phyloP scores from a whole-genome alignment of 1,140 invertebrate genomes.

The Neoseiulus cucumeris region DNA sequence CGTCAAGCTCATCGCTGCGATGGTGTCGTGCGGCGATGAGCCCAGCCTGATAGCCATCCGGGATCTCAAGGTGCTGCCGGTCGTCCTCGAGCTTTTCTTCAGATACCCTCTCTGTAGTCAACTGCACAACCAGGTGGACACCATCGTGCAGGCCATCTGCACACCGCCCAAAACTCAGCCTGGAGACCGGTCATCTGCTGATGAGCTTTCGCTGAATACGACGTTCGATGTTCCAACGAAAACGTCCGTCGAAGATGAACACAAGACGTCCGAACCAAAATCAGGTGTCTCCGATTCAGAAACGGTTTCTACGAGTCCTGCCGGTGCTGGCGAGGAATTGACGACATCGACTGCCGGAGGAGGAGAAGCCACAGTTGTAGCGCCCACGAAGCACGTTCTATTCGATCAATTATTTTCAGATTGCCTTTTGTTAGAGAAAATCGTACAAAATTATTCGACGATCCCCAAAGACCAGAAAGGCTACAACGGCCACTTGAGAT shows the following conservation, averaged over 20 bases:
- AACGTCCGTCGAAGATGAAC: background rate
- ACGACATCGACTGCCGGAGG: background rate
- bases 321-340: background rate
- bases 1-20: background rate
- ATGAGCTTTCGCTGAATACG: too few relatives aligned
- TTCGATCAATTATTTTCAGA: background rate
- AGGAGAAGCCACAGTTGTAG: background rate
- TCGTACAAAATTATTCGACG: background rate
- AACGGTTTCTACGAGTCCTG: background rate
- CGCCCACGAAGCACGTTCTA: background rate
- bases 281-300: background rate
- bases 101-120: constrained; percentile 1
- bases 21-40: constrained; percentile 4
- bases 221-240: background rate
- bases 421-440: background rate
- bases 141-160: background rate
- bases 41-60: background rate
- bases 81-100: background rate
- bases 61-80: background rate
- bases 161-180: background rate
- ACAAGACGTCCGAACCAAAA: too few relatives aligned
- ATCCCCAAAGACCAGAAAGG: background rate
- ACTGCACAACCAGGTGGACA: constrained; percentile 3
- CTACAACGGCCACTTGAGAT: background rate
- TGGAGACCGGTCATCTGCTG: too few relatives aligned